Evolutionary conservation across 2,888 invertebrate genomes (phyloP).

Genomic region (Nycteola revayana): DNA sequence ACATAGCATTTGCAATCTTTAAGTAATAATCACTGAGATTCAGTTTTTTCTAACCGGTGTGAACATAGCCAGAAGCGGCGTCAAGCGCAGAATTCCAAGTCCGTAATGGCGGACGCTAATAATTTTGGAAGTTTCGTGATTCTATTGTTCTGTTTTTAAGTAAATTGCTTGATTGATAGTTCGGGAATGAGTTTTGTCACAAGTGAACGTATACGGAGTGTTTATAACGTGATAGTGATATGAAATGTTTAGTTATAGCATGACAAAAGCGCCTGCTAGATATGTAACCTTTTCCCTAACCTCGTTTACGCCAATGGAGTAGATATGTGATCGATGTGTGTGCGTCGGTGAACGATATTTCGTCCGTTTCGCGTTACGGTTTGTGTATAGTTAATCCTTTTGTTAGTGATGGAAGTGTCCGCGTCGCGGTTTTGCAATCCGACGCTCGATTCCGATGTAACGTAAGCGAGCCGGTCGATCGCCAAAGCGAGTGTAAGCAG

Average conservation of each 20-base stretch:
- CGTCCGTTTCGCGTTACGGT: constrained; percentile 77
- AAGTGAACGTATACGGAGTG: constrained; percentile 64
- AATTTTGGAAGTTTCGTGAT: constrained; percentile 81
- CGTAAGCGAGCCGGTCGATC: constrained; percentile 81
- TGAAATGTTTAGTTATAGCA: constrained; percentile 75
- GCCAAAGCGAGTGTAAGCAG: constrained; percentile 84
- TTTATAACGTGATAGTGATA: constrained; percentile 71
- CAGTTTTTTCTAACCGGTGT: constrained; percentile 71
- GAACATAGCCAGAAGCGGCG: constrained; percentile 80
- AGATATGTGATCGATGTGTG: constrained; percentile 88
- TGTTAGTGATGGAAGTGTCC: constrained; percentile 81
- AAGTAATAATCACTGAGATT: no score
- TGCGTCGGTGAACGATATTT: constrained; percentile 86
- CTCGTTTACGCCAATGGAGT: constrained; percentile 89
- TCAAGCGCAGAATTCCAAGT: constrained; percentile 77
- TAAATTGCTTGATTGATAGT: constrained; percentile 54
- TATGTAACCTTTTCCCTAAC: constrained; percentile 89
- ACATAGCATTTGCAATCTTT: no score
- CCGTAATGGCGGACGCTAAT: constrained; percentile 82
- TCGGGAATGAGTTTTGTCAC: constrained; percentile 65
- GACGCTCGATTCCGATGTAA: constrained; percentile 81
- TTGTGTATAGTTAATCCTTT: constrained; percentile 66
- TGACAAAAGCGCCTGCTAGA: constrained; percentile 82
- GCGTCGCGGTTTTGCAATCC: constrained; percentile 79
- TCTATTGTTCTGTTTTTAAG: constrained; percentile 77